Evolutionary conservation across 1,140 invertebrate species (phyloP).

Genomic region (Vanessa tameamea): DNA sequence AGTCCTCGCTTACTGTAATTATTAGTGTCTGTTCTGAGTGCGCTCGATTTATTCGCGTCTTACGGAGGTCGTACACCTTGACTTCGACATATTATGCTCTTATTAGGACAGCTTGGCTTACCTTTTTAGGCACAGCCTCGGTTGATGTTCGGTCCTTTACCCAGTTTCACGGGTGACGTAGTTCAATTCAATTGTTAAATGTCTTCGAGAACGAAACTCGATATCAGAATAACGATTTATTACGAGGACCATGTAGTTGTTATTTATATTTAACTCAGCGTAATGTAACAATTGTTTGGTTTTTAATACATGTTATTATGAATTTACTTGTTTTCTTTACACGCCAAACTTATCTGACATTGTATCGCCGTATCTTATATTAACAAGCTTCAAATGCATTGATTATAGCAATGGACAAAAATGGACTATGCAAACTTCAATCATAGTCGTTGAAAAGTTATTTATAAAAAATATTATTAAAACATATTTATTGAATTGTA

Average conservation of each 20-base stretch:
- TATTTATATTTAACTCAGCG: slow-evolving; percentile 63
- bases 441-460: too few relatives aligned
- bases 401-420: too few relatives aligned
- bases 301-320: slow-evolving; percentile 30
- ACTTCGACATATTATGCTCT: slow-evolving; percentile 65
- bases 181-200: slow-evolving; percentile 53
- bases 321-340: slow-evolving; percentile 30
- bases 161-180: slow-evolving; percentile 65
- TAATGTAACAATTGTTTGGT: slow-evolving; percentile 20
- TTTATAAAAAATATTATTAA: too few relatives aligned
- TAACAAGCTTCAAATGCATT: too few relatives aligned
- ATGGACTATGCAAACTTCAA: too few relatives aligned
- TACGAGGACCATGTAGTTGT: slow-evolving; percentile 79
- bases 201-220: slow-evolving; percentile 79
- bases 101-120: slow-evolving; percentile 65
- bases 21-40: slow-evolving; percentile 72
- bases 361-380: too few relatives aligned
- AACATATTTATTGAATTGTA: neutral
- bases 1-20: slow-evolving; percentile 54
- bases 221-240: slow-evolving; percentile 82
- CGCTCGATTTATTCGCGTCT: slow-evolving; percentile 55
- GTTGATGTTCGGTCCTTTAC: slow-evolving; percentile 65
- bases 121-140: slow-evolving; percentile 73
- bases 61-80: slow-evolving; percentile 72
- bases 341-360: neutral